phyloP scores from a whole-genome alignment of 1,140 invertebrate species.

The Diabrotica undecimpunctata region DNA sequence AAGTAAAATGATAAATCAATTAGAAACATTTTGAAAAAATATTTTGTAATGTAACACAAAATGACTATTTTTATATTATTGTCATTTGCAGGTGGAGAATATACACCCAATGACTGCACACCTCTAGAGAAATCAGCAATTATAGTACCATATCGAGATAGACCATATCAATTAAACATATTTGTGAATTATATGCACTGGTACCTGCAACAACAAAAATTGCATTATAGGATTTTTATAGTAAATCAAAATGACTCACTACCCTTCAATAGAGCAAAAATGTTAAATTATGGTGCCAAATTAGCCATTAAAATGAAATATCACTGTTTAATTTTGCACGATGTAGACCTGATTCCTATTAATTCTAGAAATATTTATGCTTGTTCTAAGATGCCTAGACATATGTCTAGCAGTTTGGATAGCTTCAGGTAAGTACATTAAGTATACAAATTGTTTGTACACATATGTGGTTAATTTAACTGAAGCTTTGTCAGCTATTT shows the following conservation, averaged over 20 bases:
- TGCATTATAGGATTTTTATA: slow-evolving; percentile 80
- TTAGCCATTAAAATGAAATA: slow-evolving; percentile 70
- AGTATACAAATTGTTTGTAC: no score
- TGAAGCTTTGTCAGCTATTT: no score
- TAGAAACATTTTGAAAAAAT: no score
- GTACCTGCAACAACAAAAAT: slow-evolving; percentile 80
- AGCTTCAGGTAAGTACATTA: slow-evolving; percentile 59
- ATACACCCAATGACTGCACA: slow-evolving; percentile 68
- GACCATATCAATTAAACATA: slow-evolving; percentile 71
- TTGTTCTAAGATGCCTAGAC: slow-evolving; percentile 80
- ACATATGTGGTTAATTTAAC: no score
- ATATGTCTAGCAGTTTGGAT: slow-evolving; percentile 90
- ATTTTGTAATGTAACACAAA: no score
- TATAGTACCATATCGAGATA: slow-evolving; percentile 84
- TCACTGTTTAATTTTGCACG: slow-evolving; percentile 91
- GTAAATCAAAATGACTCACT: slow-evolving; percentile 77
- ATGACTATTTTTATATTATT: not conserved
- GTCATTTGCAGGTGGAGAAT: slow-evolving; percentile 61
- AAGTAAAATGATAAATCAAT: no score
- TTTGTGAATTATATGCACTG: slow-evolving; percentile 88
- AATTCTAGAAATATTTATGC: slow-evolving; percentile 87
- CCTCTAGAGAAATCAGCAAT: slow-evolving; percentile 78
- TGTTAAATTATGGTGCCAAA: slow-evolving; percentile 88
- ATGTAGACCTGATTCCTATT: slow-evolving; percentile 90
- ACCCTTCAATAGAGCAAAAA: slow-evolving; percentile 89